Evolutionary conservation across 2,888 invertebrate genomes (phyloP).

Genomic region (Drosophila rubida): DNA sequence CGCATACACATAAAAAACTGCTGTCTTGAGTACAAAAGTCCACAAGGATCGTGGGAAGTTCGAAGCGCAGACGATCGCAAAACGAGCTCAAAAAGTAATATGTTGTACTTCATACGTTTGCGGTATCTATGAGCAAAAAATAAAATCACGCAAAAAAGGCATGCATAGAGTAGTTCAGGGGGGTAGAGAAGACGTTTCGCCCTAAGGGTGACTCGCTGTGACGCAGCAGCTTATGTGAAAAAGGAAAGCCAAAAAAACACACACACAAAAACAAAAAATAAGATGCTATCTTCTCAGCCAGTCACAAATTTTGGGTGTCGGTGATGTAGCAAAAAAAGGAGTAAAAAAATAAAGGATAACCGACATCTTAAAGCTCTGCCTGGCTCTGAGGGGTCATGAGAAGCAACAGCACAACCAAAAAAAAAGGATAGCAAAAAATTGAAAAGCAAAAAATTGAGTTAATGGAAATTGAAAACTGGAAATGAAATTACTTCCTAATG

Average conservation of each 20-base stretch:
- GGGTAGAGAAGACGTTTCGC: conserved; percentile 19
- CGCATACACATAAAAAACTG: conserved; percentile 45
- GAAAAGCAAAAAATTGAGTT: conserved; percentile 25
- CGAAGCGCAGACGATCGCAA: conserved; percentile 64
- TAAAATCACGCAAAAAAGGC: conserved; percentile 36
- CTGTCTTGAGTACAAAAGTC: conserved; percentile 72
- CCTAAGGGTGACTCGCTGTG: conserved; percentile 43
- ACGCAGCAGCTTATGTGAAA: conserved; percentile 36
- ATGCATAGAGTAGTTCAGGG: conserved; percentile 24
- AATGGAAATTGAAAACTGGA: conserved; percentile 48
- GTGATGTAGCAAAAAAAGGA: conserved; percentile 9
- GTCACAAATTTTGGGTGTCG: conserved; percentile 23
- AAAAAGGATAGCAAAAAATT: conserved; percentile 31
- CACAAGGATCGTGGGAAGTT: conserved; percentile 83
- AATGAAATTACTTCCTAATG: conserved; percentile 24
- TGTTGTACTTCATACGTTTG: conserved; percentile 2
- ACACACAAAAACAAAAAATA: conserved; percentile 5
- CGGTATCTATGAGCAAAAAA: conserved; percentile 50
- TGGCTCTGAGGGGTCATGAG: conserved; percentile 52
- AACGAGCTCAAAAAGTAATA: conserved; percentile 48
- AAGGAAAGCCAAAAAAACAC: conserved; percentile 30
- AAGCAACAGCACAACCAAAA: conserved; percentile 24
- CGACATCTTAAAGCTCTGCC: conserved; percentile 20
- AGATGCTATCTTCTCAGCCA: conserved; percentile 44
- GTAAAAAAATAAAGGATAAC: conserved; percentile 32